Percentiles rank a stretch among this genome's conserved stretches.
phyloP scores from a whole-genome alignment of 2,888 invertebrate species.

The Nomada flava region DNA sequence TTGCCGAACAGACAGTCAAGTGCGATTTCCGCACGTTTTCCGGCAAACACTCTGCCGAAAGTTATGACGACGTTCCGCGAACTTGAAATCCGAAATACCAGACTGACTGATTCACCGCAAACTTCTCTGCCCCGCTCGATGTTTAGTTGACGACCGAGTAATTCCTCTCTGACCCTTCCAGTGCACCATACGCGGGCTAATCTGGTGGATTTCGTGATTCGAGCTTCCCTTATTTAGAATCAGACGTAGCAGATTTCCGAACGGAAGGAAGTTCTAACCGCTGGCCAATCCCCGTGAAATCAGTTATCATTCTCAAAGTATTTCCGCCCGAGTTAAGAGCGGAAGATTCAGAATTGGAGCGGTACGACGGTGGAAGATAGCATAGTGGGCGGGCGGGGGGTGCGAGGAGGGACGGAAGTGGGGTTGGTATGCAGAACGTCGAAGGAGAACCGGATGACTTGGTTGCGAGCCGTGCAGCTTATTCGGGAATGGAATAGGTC shows the following conservation, averaged over 20 bases:
- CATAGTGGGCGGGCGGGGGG: background rate
- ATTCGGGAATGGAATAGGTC: slow-evolving; percentile 67
- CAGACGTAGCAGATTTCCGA: slow-evolving; percentile 25
- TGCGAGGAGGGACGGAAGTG: background rate
- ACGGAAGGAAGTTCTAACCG: background rate
- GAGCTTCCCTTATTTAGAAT: slow-evolving; percentile 31
- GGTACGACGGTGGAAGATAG: background rate
- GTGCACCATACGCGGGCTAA: background rate
- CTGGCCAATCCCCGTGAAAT: slow-evolving; percentile 22
- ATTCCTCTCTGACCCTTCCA: slow-evolving; percentile 16
- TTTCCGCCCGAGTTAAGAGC: slow-evolving; percentile 30
- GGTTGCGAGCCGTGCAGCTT: slow-evolving; percentile 54
- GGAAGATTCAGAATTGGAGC: background rate
- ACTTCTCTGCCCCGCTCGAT: slow-evolving; percentile 11
- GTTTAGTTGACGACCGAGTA: slow-evolving; percentile 41
- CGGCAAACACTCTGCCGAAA: no score
- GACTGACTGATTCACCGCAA: slow-evolving; percentile 12
- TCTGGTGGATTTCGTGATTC: slow-evolving; percentile 1
- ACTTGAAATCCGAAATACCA: slow-evolving; percentile 46
- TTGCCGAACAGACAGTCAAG: no score
- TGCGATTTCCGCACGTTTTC: slow-evolving; percentile 39
- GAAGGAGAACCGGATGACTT: slow-evolving; percentile 48
- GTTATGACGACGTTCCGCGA: slow-evolving; percentile 22
- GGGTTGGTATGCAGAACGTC: slow-evolving; percentile 54
- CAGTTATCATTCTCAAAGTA: slow-evolving; percentile 48